These are phyloP conservation scores for Thalassarche chlororhynchos DNA, from an alignment of 2,113 vertebrate species.

Conservation along the genomic window DNA sequence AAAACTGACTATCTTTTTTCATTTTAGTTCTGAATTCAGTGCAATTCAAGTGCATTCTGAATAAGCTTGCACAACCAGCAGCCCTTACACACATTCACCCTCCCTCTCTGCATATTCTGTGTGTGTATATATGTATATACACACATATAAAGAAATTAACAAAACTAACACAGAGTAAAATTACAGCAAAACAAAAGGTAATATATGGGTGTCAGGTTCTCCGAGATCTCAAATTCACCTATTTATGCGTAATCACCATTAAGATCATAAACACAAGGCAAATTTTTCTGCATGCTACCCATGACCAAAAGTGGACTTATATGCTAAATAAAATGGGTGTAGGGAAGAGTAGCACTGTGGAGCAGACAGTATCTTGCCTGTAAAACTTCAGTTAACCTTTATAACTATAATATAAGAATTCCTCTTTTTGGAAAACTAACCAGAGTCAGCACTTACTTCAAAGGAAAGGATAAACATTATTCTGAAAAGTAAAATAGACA, in stretches of 20 bases:
- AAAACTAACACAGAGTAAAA: neutral
- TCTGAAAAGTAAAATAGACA: neutral
- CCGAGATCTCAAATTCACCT: neutral
- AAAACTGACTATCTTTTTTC: rapidly evolving
- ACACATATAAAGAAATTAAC: neutral
- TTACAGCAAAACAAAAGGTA: neutral
- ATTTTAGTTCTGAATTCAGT: neutral
- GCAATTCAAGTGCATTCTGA: neutral
- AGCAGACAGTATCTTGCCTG: neutral
- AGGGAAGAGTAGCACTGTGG: neutral
- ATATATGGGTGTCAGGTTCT: neutral
- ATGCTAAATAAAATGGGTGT: neutral
- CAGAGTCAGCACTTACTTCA: neutral
- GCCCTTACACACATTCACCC: neutral
- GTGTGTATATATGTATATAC: rapidly evolving
- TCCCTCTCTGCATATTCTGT: neutral
- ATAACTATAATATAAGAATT: neutral
- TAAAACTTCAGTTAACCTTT: neutral
- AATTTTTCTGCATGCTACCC: neutral
- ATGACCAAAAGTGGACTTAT: neutral
- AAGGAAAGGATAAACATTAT: neutral
- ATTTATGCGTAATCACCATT: neutral
- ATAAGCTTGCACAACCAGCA: neutral
- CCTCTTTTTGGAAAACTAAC: neutral
- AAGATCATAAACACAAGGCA: neutral